A percentile compares a stretch with the other conserved stretches of the same genome.
phyloP scores from a whole-genome alignment of 2,113 vertebrate species.

The Notarius lentiginosus region DNA sequence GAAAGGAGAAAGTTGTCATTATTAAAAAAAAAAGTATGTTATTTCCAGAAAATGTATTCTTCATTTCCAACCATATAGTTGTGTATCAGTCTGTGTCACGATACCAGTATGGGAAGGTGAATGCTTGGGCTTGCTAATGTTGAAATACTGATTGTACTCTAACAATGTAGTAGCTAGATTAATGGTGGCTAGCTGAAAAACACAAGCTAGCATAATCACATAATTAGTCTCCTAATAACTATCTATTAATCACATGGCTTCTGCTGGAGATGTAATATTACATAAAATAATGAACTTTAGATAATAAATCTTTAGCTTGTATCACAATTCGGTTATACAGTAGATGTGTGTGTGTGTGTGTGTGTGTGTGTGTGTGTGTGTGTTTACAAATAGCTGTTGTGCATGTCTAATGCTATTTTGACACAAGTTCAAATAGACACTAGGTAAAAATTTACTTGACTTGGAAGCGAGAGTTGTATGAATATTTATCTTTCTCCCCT shows the following conservation, averaged over 20 bases:
- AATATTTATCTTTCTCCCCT: not conserved
- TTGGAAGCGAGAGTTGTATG: not conserved
- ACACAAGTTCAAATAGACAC: not conserved
- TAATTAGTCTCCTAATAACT: not conserved
- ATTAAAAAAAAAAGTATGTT: not conserved
- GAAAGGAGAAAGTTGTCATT: not conserved
- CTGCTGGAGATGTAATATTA: not conserved
- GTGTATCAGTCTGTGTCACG: not conserved
- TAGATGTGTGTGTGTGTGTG: not conserved
- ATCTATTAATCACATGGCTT: not conserved
- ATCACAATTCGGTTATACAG: not conserved
- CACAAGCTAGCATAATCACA: not conserved
- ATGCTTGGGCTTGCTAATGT: not conserved
- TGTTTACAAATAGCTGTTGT: not conserved
- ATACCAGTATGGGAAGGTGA: not conserved
- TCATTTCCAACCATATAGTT: not conserved
- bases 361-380: not conserved
- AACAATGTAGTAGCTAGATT: not conserved
- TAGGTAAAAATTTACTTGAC: not conserved
- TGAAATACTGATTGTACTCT: not conserved
- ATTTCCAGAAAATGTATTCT: not conserved
- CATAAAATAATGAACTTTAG: not conserved
- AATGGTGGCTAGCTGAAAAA: not conserved
- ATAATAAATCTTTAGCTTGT: not conserved
- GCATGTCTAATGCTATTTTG: not conserved